Evolutionary conservation across 1,140 invertebrate species (phyloP).

Genomic region (Anastrepha obliqua): DNA sequence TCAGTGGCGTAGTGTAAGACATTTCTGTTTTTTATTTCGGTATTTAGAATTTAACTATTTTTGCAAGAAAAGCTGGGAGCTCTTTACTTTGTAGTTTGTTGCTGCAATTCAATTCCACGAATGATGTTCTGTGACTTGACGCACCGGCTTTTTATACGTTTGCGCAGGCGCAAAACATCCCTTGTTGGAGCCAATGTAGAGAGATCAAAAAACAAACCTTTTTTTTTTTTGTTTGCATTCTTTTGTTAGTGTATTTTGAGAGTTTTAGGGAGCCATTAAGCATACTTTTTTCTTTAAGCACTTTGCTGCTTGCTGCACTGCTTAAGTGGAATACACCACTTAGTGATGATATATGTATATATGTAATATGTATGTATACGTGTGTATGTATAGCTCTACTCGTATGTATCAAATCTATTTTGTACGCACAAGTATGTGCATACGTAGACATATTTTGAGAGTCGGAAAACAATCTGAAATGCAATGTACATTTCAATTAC

Average conservation of each 20-base stretch:
- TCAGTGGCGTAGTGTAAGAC: background rate
- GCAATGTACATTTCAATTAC: no score
- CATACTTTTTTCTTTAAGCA: background rate
- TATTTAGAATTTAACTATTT: background rate
- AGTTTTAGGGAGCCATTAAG: background rate
- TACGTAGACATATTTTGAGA: no score
- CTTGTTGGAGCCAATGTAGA: background rate
- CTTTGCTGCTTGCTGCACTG: background rate
- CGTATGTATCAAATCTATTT: no score
- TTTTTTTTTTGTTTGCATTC: background rate
- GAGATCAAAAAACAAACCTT: no score
- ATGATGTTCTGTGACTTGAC: background rate
- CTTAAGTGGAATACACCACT: no score
- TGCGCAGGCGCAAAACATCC: conserved; percentile 2
- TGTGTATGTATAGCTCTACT: no score
- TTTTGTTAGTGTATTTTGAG: conserved; percentile 8
- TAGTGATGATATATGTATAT: no score
- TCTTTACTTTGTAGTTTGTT: background rate
- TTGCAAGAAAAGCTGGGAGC: background rate
- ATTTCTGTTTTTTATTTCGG: background rate
- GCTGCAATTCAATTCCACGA: background rate
- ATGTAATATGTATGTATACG: no score
- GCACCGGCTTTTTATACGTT: conserved; percentile 7
- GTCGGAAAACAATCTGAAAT: no score
- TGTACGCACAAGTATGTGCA: no score